These are phyloP conservation scores for Selenia dentaria DNA, from an alignment of 2,888 invertebrate genomes.

Conservation along the genomic window DNA sequence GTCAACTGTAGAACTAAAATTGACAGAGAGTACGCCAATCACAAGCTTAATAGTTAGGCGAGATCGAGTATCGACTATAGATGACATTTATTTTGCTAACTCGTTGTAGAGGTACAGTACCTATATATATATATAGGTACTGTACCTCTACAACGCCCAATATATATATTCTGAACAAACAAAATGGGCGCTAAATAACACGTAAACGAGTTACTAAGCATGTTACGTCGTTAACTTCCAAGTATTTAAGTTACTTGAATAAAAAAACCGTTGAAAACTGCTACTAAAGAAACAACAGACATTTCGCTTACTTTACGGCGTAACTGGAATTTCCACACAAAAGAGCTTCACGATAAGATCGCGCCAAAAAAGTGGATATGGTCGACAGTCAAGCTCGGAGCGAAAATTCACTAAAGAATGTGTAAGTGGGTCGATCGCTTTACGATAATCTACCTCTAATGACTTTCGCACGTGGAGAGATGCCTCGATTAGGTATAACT, in stretches of 20 bases:
- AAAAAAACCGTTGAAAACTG: slow-evolving; percentile 8
- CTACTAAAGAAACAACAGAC: slow-evolving; percentile 8
- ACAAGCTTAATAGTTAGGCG: no score
- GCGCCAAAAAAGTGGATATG: slow-evolving; percentile 5
- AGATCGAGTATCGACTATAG: no score
- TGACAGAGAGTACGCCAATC: no score
- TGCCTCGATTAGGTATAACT: slow-evolving; percentile 12
- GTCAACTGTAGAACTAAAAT: no score
- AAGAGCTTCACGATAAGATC: slow-evolving; percentile 17
- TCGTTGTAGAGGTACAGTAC: no score
- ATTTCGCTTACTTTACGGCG: slow-evolving; percentile 6
- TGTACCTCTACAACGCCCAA: no score
- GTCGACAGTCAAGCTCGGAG: slow-evolving; percentile 3
- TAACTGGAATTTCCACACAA: slow-evolving; percentile 9
- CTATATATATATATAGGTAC: no score
- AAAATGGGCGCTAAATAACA: no score
- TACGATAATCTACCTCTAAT: slow-evolving; percentile 31
- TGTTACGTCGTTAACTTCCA: background rate
- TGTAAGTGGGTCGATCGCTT: slow-evolving; percentile 34
- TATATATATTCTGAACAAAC: no score
- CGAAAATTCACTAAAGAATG: slow-evolving; percentile 30
- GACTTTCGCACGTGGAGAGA: slow-evolving; percentile 32
- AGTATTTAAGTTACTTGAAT: background rate
- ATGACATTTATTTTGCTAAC: no score
- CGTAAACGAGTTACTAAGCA: background rate